These are phyloP conservation scores for Lycaon pictus DNA, from an alignment of 2,113 vertebrate species.

Conservation along the genomic window DNA sequence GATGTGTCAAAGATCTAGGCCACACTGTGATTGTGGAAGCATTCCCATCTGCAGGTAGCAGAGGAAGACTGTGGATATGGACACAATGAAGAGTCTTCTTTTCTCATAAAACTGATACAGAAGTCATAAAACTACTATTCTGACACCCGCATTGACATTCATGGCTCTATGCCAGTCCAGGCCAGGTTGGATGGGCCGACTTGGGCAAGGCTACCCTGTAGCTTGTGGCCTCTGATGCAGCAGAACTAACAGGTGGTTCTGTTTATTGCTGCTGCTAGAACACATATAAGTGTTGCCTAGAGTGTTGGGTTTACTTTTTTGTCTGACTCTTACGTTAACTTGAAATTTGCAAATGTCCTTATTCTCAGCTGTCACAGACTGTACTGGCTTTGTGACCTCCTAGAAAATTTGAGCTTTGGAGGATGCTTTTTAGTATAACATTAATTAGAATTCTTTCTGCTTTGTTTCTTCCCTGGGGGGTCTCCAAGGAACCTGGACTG, in stretches of 20 bases:
- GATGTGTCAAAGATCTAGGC: constrained; percentile 93
- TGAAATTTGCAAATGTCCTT: constrained; percentile 95
- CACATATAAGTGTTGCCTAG: constrained; percentile 96
- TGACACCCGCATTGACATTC: constrained; percentile 95
- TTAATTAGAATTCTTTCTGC: constrained; percentile 95
- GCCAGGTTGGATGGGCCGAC: constrained; percentile 95
- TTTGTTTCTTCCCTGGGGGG: constrained; percentile 94
- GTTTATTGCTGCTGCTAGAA: constrained; percentile 94
- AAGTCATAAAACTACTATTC: constrained; percentile 90
- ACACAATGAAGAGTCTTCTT: constrained; percentile 94
- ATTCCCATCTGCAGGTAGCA: constrained; percentile 95
- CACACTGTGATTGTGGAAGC: constrained; percentile 94
- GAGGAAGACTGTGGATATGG: constrained; percentile 94
- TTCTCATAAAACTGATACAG: constrained; percentile 98
- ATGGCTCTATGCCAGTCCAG: constrained; percentile 95
- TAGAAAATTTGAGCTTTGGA: constrained; percentile 93
- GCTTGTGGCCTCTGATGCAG: constrained; percentile 93
- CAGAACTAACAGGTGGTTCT: constrained; percentile 92
- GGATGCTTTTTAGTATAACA: constrained; percentile 93
- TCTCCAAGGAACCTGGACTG: constrained; percentile 95
- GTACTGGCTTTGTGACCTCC: constrained; percentile 97
- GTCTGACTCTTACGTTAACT: constrained; percentile 94
- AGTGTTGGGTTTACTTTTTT: constrained; percentile 91
- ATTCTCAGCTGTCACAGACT: constrained; percentile 95
- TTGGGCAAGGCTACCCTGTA: constrained; percentile 93